Base-by-base conservation (phyloP, 2,888 invertebrate genomes). In the Alsophila aescularia region DNA sequence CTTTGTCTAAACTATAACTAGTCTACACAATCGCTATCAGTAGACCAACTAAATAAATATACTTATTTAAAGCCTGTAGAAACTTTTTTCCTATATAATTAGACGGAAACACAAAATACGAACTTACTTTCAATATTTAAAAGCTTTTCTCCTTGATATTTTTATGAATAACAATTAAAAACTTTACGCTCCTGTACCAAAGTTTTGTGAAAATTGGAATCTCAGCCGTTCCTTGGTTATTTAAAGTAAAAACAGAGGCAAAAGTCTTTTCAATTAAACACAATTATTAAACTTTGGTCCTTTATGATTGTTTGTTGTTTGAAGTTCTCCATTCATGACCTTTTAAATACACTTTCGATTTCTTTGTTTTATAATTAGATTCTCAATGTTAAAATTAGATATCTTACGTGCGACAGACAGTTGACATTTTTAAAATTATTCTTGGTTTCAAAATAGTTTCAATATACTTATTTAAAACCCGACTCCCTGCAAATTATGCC, bases 81-180 rank as follows among this genome's bases (percentile, higher is more conserved):
- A 41, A 41, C 12, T 18, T 39, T 44, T 39, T 39, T 13, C 29
- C 21, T 43, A 31, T 13, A 32, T 37, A 42, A 48, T 48, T 43
- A 43, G 24, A 39, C 8, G 3, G 29, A 35, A 54, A 62, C 49
- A 47, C 47, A 39, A 60, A 60, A 56, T 45, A 44, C 48, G 39
- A 57, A 59, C 42, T 48, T 45, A 51, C 42, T 51, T 51, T 45
- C 39, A 55, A 49, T 55, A 53, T 49, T 53, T 54, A 56, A 62
- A 60, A 60, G 52, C 58, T 52, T 63, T 62, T 63, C 56, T 56
- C 44, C 42, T 49, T 40, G 51, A 54, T 44, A 54, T 63, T 63
- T 60, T 63, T 63, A 61, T 58, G 63, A 63, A 66, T 62, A 66
- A 63, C 58, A 66, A 66, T 66, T 65, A 61, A 61, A 61, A 63